Evolutionary conservation across 2,797 vertebrate genomes (phyloP).

Genomic region (Somateria mollissima): DNA sequence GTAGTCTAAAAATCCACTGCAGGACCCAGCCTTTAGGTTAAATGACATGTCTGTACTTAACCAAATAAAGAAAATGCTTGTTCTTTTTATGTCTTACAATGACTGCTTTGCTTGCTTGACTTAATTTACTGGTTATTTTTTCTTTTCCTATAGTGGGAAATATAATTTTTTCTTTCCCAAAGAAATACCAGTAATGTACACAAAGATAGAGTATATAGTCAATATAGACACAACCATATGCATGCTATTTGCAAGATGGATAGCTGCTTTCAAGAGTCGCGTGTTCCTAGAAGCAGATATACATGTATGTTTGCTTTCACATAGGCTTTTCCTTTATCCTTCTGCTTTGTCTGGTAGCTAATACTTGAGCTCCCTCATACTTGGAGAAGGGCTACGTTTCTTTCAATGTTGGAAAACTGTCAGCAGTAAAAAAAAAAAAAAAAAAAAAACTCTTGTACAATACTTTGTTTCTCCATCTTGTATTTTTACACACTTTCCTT

Average conservation of each 20-base stretch:
- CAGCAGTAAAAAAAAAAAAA: background rate
- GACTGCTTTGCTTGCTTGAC: background rate
- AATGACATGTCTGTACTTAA: background rate
- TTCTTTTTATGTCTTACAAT: background rate
- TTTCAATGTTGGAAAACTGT: background rate
- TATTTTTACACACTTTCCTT: background rate
- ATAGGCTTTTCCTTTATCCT: background rate
- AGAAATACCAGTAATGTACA: background rate
- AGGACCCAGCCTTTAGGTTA: background rate
- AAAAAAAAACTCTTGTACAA: background rate
- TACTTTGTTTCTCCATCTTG: background rate
- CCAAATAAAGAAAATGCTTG: background rate
- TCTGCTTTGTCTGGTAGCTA: background rate
- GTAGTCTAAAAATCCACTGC: background rate
- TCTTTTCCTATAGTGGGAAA: background rate
- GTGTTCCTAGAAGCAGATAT: background rate
- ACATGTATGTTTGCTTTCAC: background rate
- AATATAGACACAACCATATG: background rate
- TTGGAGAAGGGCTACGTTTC: background rate
- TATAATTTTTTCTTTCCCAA: background rate
- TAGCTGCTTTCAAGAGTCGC: background rate
- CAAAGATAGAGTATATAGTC: background rate
- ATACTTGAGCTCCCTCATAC: background rate
- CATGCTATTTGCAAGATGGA: background rate
- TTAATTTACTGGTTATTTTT: background rate